phyloP scores from a whole-genome alignment of 1,140 invertebrate species.

The Diorhabda sublineata region DNA sequence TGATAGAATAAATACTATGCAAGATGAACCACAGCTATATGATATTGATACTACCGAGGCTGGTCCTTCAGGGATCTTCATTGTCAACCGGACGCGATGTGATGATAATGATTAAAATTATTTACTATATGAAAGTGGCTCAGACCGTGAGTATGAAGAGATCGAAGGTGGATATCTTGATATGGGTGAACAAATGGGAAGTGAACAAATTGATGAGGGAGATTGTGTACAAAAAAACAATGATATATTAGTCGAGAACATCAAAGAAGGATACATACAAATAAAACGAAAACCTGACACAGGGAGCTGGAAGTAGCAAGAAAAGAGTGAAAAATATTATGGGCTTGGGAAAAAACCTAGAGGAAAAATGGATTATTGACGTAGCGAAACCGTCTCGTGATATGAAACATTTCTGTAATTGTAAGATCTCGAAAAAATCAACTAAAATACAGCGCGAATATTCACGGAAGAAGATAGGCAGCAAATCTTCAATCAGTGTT shows the following conservation, averaged over 20 bases:
- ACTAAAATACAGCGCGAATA: no score
- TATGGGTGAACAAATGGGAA: slow-evolving; percentile 3
- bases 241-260: slow-evolving; percentile 7
- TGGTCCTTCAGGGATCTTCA: slow-evolving; percentile 1
- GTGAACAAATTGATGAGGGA: not conserved
- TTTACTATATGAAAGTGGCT: slow-evolving; percentile 3
- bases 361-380: slow-evolving; percentile 8
- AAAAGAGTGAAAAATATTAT: slow-evolving; percentile 7
- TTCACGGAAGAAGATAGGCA: not conserved
- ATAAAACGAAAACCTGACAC: slow-evolving; percentile 3
- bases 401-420: not conserved
- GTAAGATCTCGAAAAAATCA: not conserved
- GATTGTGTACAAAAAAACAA: slow-evolving; percentile 7
- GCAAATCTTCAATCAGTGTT: not conserved
- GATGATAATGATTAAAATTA: not conserved
- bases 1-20: not conserved
- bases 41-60: slow-evolving; percentile 8
- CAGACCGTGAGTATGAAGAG: slow-evolving; percentile 3
- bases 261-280: not conserved
- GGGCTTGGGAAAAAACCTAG: slow-evolving; percentile 4
- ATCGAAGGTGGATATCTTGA: slow-evolving; percentile 1
- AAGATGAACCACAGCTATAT: slow-evolving; percentile 3
- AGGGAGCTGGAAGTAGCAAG: not conserved
- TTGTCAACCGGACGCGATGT: not conserved
- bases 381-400: not conserved